Evolutionary conservation across 2,888 invertebrate genomes (phyloP).

Genomic region (Eubasilissa splendida): DNA sequence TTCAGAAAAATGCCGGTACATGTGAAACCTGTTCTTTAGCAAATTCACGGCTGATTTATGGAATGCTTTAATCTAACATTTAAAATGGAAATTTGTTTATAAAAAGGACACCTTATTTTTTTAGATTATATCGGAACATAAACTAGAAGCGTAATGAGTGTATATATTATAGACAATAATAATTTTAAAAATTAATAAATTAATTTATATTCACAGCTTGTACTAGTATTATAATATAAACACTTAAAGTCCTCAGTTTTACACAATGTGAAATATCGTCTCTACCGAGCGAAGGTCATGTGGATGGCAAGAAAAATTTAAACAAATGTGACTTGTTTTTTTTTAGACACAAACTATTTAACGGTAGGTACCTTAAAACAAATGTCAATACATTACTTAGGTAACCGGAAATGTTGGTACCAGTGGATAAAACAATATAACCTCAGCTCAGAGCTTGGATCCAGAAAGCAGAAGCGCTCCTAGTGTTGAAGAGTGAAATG

Average conservation of each 20-base stretch:
- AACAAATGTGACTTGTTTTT: slow-evolving; percentile 11
- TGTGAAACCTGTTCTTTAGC: too few relatives aligned
- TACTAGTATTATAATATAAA: slow-evolving; percentile 34
- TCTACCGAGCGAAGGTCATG: slow-evolving; percentile 59
- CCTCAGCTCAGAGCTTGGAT: slow-evolving; percentile 8
- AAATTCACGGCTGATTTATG: neutral
- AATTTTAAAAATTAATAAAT: slow-evolving; percentile 40
- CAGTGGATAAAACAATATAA: slow-evolving; percentile 6
- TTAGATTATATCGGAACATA: slow-evolving; percentile 30
- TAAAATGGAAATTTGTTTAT: neutral
- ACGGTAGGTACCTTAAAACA: neutral
- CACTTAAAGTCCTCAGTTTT: slow-evolving; percentile 9
- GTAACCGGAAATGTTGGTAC: slow-evolving; percentile 9
- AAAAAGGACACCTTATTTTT: slow-evolving; percentile 1
- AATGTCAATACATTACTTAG: slow-evolving; percentile 22
- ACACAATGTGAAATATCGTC: slow-evolving; percentile 59
- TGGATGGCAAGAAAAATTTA: slow-evolving; percentile 26
- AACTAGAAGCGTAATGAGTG: slow-evolving; percentile 37
- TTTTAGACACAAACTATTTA: neutral
- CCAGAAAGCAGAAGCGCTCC: slow-evolving; percentile 8
- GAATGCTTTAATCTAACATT: slow-evolving; percentile 17
- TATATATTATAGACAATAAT: slow-evolving; percentile 26
- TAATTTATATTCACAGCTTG: slow-evolving; percentile 48
- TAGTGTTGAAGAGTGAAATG: slow-evolving; percentile 13
- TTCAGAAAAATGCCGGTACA: too few relatives aligned